These are phyloP conservation scores for Idaea dimidiata DNA, from an alignment of 2,888 invertebrate species.

Conservation along the genomic window DNA sequence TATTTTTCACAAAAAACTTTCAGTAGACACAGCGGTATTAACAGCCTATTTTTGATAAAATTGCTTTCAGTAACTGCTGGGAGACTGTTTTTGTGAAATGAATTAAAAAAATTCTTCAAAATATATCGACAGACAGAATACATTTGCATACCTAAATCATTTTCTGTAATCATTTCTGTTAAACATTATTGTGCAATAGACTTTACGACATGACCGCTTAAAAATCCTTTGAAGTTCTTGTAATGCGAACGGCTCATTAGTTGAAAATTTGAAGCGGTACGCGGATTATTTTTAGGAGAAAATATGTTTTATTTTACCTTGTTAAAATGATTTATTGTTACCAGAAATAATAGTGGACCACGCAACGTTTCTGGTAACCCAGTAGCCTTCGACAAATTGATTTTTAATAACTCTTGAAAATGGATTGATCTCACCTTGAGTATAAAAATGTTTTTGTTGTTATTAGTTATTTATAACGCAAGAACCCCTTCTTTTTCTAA, in stretches of 20 bases:
- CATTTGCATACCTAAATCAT: conserved; percentile 31
- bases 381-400: conserved; percentile 1
- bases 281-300: not conserved
- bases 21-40: too few species aligned
- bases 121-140: not conserved
- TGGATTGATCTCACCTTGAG: not conserved
- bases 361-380: not conserved
- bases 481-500: too few species aligned
- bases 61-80: too few species aligned
- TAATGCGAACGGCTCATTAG: conserved; percentile 32
- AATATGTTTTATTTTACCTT: not conserved
- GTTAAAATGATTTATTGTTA: not conserved
- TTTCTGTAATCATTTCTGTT: conserved; percentile 38
- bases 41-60: too few species aligned
- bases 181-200: conserved; percentile 42
- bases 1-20: too few species aligned
- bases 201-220: conserved; percentile 31
- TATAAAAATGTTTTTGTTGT: not conserved
- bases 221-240: conserved; percentile 35
- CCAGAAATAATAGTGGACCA: not conserved
- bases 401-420: not conserved
- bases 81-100: too few species aligned
- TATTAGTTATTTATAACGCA: too few species aligned
- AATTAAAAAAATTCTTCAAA: too few species aligned
- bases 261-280: conserved; percentile 20